Conservation (phyloP, 2,113 vertebrate species). For the Pao palembangensis region DNA sequence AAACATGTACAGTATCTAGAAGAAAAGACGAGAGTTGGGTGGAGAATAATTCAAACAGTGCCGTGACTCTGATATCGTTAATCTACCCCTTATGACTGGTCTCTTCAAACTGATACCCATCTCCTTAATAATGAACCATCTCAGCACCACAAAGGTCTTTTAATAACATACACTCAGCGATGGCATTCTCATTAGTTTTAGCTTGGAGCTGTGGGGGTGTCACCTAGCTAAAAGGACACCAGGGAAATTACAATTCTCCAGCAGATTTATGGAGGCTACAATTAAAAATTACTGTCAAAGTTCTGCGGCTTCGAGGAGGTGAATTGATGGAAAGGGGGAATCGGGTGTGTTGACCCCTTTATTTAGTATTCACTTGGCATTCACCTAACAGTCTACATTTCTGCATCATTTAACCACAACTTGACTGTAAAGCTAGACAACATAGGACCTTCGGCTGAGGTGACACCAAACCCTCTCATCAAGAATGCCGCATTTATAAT, state of each 20-base stretch:
- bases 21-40: conserved; percentile 33
- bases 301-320: conserved; percentile 39
- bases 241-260: conserved; percentile 48
- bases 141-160: conserved; percentile 49
- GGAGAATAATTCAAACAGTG: conserved; percentile 42
- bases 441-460: too few species aligned
- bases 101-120: conserved; percentile 27
- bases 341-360: conserved; percentile 24
- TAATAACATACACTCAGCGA: conserved; percentile 55
- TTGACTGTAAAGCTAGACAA: too few species aligned
- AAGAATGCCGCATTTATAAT: too few species aligned
- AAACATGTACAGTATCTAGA: conserved; percentile 10
- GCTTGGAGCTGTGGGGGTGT: conserved; percentile 42
- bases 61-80: conserved; percentile 42
- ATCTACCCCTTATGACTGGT: conserved; percentile 28
- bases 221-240: conserved; percentile 37
- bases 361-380: conserved; percentile 6
- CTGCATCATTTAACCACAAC: too few species aligned
- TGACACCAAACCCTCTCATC: too few species aligned
- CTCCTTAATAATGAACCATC: conserved; percentile 52
- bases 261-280: conserved; percentile 52
- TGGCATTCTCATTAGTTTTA: conserved; percentile 52
- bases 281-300: conserved; percentile 63
- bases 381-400: too few species aligned
- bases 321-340: conserved; percentile 37